Conservation (phyloP, 2,113 vertebrate genomes). For the Chaetorhynchus papuensis region DNA sequence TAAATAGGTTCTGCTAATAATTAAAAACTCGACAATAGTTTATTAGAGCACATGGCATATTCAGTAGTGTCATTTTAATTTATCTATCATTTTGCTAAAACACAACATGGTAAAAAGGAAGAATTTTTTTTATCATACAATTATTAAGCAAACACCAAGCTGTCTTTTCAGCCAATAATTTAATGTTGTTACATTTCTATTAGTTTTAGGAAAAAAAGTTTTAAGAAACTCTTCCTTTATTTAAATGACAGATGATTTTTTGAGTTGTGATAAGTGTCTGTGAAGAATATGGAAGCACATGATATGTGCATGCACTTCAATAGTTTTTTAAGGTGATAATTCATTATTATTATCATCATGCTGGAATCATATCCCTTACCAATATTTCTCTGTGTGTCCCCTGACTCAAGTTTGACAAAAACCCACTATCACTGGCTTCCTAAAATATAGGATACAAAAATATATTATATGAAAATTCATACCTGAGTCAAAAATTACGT, state of each 20-base stretch:
- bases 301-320: background rate
- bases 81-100: background rate
- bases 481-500: background rate
- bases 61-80: background rate
- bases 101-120: background rate
- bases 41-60: background rate
- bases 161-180: background rate
- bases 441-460: background rate
- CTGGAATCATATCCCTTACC: background rate
- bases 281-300: background rate
- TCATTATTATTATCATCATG: background rate
- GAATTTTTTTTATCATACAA: background rate
- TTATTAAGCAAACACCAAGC: background rate
- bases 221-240: background rate
- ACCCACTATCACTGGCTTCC: background rate
- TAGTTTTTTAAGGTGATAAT: background rate
- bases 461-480: background rate
- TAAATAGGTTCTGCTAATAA: background rate
- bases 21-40: background rate
- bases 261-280: background rate
- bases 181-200: background rate
- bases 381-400: background rate
- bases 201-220: background rate
- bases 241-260: background rate
- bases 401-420: background rate